phyloP scores from a whole-genome alignment of 2,797 vertebrate genomes.

The Danio albolineatus region DNA sequence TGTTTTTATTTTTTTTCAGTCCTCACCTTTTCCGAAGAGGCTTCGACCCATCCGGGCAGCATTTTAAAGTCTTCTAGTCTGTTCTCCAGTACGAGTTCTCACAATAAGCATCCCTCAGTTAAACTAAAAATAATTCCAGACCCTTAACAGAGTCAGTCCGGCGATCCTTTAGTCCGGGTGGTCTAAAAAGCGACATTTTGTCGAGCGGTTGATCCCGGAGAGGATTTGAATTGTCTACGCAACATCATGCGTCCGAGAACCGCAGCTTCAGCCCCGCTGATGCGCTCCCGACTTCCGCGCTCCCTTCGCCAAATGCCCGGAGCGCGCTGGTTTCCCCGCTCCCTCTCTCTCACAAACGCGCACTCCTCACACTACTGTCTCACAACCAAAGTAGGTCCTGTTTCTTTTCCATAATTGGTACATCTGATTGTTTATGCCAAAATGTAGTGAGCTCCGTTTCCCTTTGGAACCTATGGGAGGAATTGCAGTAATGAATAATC shows the following conservation, averaged over 20 bases:
- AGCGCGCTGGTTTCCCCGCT: conserved; percentile 44
- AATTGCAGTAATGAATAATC: conserved; percentile 83
- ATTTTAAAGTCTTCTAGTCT: conserved; percentile 42
- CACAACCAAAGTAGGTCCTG: conserved; percentile 55
- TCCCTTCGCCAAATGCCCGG: conserved; percentile 57
- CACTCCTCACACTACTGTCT: conserved; percentile 16
- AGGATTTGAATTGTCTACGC: conserved; percentile 55
- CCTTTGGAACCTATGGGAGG: conserved; percentile 79
- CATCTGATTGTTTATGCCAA: conserved; percentile 71
- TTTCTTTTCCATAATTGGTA: conserved; percentile 70
- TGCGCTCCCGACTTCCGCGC: conserved; percentile 50
- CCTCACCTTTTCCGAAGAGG: conserved; percentile 63
- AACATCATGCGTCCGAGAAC: conserved; percentile 45
- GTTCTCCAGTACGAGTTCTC: conserved; percentile 17
- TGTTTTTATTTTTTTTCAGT: neutral
- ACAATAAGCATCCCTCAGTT: conserved; percentile 11
- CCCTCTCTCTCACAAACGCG: conserved; percentile 16
- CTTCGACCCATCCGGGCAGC: conserved; percentile 50
- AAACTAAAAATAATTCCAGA: conserved; percentile 26
- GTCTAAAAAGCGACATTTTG: conserved; percentile 20
- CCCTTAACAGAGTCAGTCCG: conserved; percentile 10
- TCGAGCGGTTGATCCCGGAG: conserved; percentile 26
- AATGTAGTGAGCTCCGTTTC: conserved; percentile 72
- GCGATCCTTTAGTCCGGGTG: conserved; percentile 16
- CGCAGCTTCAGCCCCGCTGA: conserved; percentile 41